Base-by-base conservation (phyloP, 2,888 invertebrate species). In the Dasypogon diadema region DNA sequence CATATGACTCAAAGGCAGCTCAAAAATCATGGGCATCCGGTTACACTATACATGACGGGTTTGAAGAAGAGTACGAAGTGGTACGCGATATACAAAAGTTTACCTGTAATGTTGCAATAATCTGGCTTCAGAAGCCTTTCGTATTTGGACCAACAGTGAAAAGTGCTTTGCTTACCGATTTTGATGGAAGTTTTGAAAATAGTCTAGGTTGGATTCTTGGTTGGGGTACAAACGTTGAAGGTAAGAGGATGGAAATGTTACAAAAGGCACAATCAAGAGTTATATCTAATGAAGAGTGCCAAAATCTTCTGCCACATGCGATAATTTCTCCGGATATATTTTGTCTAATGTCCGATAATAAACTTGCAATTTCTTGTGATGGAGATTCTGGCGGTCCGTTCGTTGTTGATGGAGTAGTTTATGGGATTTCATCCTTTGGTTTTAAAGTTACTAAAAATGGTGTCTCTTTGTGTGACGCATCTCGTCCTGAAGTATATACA, bases 301-400 rank as follows among this genome's bases (percentile, higher is more conserved):
- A 37, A n/a, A 37, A 60, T 16, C 10, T 12, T 1, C 1, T 5
- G 8, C 16, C 0, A 60, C 24, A 18, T 12, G 6, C 3, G 8
- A n/a, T 42, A 2, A n/a, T 12, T 12, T 12, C 3, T 6, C 2
- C 8, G 8, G 42, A 42, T 12, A 12, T 12, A 2, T 12, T 42
- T 12, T 58, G 58, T 2, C 16, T 58, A 6, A 14, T 34, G 14
- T 34, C 58, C 0, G 58, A 30, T 2, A 6, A 10, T 5, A 34
- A 12, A 12, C 0, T 10, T 3, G 8, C 18, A 10, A 18, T 12
- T 18, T 14, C 34, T 8, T 34, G 37, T 37, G 18, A n/a, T 60
- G 60, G 60, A 34, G 60, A 60, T 42, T 60, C 22, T 60, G 60
- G 60, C 4, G 60, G 60, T 14, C 60, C 60, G 2, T 34, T 60